A percentile compares a stretch with the other conserved stretches of the same genome.
Evolutionary conservation across 2,797 vertebrate species (phyloP).

Genomic region (Pristis pectinata): DNA sequence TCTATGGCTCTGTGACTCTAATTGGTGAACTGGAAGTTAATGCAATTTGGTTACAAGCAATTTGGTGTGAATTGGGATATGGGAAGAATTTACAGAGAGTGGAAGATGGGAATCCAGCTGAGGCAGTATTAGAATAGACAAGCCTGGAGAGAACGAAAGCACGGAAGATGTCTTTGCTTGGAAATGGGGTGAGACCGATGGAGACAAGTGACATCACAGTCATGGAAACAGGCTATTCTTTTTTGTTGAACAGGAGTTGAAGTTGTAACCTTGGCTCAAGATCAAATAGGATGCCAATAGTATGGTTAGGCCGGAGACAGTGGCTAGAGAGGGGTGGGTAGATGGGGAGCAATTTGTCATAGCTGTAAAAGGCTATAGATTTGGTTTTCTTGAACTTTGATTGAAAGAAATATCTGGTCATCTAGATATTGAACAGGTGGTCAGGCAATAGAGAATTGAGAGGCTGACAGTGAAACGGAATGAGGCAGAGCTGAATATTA

Average conservation of each 20-base stretch:
- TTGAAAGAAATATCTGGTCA: not conserved
- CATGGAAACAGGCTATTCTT: no score
- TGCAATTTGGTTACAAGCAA: not conserved
- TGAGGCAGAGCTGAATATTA: not conserved
- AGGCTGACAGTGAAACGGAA: not conserved
- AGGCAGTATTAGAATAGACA: not conserved
- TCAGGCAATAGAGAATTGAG: not conserved
- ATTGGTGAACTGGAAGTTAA: not conserved
- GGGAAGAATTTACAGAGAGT: not conserved
- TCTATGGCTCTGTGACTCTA: no score
- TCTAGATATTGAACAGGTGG: not conserved
- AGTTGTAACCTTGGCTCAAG: no score
- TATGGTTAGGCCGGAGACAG: not conserved
- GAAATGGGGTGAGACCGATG: not conserved
- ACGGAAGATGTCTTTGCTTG: not conserved
- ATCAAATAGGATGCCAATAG: no score
- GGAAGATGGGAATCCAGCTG: no score
- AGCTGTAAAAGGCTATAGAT: not conserved
- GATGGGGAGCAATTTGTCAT: not conserved
- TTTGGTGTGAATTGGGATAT: not conserved
- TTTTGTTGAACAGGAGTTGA: no score
- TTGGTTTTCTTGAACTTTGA: not conserved
- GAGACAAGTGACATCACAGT: no score
- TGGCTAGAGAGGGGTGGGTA: not conserved
- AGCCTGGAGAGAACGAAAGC: not conserved